Conservation (phyloP, 2,797 vertebrate genomes). For the Clamator glandarius region DNA sequence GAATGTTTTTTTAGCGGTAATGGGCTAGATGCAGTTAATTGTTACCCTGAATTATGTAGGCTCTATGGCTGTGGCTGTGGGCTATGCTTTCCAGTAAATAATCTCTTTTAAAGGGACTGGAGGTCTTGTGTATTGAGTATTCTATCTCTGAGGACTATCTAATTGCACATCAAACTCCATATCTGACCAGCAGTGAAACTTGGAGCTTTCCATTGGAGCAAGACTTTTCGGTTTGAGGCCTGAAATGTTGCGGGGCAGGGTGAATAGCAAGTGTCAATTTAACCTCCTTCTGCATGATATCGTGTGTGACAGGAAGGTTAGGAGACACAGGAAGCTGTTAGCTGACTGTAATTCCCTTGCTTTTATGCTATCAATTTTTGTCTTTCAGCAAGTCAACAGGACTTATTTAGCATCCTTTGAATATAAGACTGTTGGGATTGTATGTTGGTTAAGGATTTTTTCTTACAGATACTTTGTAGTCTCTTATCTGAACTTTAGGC, state of each 20-base stretch:
- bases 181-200: not conserved
- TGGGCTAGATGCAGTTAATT: constrained; percentile 29
- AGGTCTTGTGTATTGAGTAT: not conserved
- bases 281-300: rapidly evolving
- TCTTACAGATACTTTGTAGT: not conserved
- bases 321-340: constrained; percentile 21
- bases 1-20: constrained; percentile 30
- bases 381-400: not conserved
- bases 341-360: not conserved
- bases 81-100: not conserved
- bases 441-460: not conserved
- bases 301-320: not conserved
- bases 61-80: not conserved
- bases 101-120: not conserved
- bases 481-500: not conserved
- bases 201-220: not conserved
- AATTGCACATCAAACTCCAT: not conserved
- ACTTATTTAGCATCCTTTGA: not conserved
- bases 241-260: not conserved
- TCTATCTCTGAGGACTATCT: not conserved
- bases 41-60: constrained; percentile 18
- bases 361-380: constrained; percentile 9
- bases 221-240: not conserved
- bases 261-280: not conserved
- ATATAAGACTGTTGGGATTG: not conserved